Evolutionary conservation across 2,888 invertebrate species (phyloP).

Genomic region (Melangyna quadrimaculata): DNA sequence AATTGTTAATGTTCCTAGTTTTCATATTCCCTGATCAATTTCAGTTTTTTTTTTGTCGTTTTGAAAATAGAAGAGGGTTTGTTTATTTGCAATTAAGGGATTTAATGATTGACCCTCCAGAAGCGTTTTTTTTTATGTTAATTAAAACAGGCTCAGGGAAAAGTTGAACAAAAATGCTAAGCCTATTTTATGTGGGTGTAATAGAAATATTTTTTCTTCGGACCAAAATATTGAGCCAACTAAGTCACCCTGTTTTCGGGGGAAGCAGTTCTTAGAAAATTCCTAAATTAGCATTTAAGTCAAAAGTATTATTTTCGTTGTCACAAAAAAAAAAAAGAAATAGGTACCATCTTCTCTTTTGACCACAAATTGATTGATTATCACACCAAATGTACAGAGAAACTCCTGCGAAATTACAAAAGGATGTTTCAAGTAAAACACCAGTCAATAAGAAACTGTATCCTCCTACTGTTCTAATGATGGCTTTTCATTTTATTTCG

Average conservation of each 20-base stretch:
- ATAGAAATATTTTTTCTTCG: no score
- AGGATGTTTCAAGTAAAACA: not conserved
- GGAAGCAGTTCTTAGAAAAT: not conserved
- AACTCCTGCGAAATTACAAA: slow-evolving; percentile 2
- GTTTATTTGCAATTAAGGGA: not conserved
- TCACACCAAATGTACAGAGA: not conserved
- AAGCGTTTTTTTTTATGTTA: no score
- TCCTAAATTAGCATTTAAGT: not conserved
- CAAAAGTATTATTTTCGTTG: not conserved
- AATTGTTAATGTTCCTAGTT: slow-evolving; percentile 20
- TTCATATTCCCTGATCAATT: not conserved
- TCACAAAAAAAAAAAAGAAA: slow-evolving; percentile 5
- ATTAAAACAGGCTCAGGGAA: no score
- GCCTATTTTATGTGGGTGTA: no score
- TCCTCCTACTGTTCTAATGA: slow-evolving; percentile 46
- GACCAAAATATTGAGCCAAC: not conserved
- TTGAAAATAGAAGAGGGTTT: not conserved
- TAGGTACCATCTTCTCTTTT: slow-evolving; percentile 2
- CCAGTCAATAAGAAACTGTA: slow-evolving; percentile 1
- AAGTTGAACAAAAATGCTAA: no score
- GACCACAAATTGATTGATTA: slow-evolving; percentile 48
- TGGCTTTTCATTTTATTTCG: not conserved
- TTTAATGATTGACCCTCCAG: no score
- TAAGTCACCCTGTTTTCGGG: not conserved
- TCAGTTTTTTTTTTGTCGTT: not conserved